Evolutionary conservation across 2,797 vertebrate species (phyloP).

Genomic region (Babyrousa celebensis): DNA sequence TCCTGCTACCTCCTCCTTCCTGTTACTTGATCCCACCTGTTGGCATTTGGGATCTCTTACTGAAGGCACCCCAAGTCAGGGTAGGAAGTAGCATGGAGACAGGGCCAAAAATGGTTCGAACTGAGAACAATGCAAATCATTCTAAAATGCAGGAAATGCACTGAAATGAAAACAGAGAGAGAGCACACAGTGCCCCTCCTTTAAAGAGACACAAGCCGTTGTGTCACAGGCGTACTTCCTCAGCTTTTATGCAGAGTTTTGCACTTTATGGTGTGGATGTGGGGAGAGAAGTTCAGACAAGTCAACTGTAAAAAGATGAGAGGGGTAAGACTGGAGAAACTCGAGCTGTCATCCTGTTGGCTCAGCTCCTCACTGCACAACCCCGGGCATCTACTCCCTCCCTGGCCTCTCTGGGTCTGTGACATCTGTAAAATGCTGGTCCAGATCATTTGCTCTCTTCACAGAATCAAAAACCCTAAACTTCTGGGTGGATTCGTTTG

Average conservation of each 20-base stretch:
- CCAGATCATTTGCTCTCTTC: not conserved
- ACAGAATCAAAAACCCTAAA: not conserved
- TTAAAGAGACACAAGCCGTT: not conserved
- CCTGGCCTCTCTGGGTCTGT: not conserved
- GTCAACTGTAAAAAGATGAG: not conserved
- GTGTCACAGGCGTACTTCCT: not conserved
- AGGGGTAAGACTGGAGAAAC: too few relatives aligned
- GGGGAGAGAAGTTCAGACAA: not conserved
- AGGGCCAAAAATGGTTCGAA: too few relatives aligned
- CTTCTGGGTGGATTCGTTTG: too few relatives aligned
- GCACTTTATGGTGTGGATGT: too few relatives aligned
- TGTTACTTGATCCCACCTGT: too few relatives aligned
- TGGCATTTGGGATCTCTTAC: too few relatives aligned
- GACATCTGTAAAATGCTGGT: too few relatives aligned
- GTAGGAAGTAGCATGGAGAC: fast-evolving
- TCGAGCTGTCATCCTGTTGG: fast-evolving
- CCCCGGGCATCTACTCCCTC: fast-evolving
- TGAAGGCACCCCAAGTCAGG: too few relatives aligned
- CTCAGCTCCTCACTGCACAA: fast-evolving
- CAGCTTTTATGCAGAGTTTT: too few relatives aligned
- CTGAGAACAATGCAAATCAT: not conserved
- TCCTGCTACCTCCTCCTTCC: not conserved
- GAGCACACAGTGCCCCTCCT: not conserved
- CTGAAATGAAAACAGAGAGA: too few relatives aligned
- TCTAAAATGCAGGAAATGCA: fast-evolving